Percentiles rank a stretch among this genome's conserved stretches.
These are phyloP conservation scores for Dreissena polymorpha DNA, from an alignment of 1,140 invertebrate species.

Conservation along the genomic window DNA sequence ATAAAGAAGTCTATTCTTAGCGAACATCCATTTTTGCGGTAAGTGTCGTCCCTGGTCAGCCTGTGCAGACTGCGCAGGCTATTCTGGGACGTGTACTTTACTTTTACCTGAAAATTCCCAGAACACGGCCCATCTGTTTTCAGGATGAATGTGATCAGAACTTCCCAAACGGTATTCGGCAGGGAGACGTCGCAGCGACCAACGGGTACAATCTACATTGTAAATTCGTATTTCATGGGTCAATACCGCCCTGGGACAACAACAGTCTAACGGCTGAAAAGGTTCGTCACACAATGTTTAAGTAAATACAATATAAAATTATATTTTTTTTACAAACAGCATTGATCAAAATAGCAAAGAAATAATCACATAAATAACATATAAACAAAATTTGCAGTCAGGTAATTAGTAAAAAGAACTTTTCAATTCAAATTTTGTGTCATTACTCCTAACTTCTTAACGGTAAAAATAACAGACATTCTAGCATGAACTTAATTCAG, in stretches of 20 bases:
- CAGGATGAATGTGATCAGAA: constrained; percentile 55
- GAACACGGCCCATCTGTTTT: not conserved
- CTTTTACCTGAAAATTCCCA: no score
- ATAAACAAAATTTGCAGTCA: not conserved
- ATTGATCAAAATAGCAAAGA: not conserved
- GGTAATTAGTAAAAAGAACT: not conserved
- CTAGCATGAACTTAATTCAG: no score
- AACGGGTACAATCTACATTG: constrained; percentile 57
- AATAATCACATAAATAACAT: not conserved
- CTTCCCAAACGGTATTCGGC: constrained; percentile 61
- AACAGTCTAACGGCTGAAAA: constrained; percentile 18
- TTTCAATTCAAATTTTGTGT: no score
- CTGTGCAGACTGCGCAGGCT: no score
- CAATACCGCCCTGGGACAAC: constrained; percentile 34
- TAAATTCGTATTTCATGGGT: constrained; percentile 58
- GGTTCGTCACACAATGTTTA: not conserved
- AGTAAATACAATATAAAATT: no score
- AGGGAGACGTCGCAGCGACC: constrained; percentile 59
- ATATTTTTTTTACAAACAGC: not conserved
- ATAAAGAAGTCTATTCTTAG: no score
- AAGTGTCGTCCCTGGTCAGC: no score
- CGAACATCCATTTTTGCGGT: no score
- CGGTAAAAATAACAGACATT: no score
- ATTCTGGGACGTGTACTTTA: no score
- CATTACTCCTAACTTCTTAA: no score